A percentile compares a stretch with the other conserved stretches of the same genome.
Conservation (phyloP, 2,888 invertebrate genomes). For the Hypselothyrea guttata region DNA sequence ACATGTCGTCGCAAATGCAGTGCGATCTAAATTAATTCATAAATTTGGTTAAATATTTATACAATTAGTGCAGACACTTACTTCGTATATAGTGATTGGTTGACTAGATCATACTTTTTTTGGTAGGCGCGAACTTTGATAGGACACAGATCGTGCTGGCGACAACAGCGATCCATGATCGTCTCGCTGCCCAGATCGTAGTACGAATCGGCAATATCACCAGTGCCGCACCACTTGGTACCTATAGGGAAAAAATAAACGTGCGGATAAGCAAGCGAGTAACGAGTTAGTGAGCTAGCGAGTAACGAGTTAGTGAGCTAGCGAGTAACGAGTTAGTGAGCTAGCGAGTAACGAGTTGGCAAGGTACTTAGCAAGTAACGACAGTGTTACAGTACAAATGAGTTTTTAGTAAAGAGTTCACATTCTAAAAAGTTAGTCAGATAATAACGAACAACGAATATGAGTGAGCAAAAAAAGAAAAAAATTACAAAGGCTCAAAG, state of each 20-base stretch:
- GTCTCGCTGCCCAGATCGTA: constrained; percentile 90
- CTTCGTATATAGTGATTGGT: constrained; percentile 92
- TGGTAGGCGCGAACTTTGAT: constrained; percentile 86
- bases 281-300: neutral
- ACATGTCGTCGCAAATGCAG: constrained; percentile 92
- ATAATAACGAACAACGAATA: too few species aligned
- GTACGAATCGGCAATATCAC: constrained; percentile 92
- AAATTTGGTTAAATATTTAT: too few species aligned
- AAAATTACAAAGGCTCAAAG: too few species aligned
- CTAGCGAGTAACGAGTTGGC: neutral
- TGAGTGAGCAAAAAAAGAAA: too few species aligned
- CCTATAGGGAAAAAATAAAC: constrained; percentile 83
- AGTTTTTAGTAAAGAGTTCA: neutral
- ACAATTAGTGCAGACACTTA: constrained; percentile 79
- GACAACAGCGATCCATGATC: constrained; percentile 91
- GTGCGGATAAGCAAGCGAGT: neutral
- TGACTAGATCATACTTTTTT: constrained; percentile 90
- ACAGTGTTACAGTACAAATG: too few species aligned
- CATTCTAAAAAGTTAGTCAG: too few species aligned
- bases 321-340: neutral
- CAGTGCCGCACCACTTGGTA: constrained; percentile 96
- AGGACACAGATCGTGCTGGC: constrained; percentile 95
- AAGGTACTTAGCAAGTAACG: neutral
- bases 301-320: neutral
- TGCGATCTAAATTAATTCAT: constrained; percentile 85